Conservation (phyloP, 2,888 invertebrate species). For the Drosophila mayaguana region DNA sequence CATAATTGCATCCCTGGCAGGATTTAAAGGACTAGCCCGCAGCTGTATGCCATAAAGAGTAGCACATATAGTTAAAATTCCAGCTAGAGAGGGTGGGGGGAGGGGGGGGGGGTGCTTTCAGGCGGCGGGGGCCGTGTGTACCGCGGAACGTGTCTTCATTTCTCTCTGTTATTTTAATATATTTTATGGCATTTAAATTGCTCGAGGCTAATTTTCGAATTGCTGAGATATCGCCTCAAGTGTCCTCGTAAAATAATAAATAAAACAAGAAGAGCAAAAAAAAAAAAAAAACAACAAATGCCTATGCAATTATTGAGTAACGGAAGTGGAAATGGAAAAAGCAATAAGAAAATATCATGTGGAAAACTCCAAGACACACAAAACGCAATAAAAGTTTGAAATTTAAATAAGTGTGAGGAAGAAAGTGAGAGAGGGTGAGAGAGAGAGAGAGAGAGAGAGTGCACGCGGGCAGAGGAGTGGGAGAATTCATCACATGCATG, state of each 20-base stretch:
- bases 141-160: slow-evolving; percentile 31
- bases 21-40: slow-evolving; percentile 53
- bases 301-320: slow-evolving; percentile 46
- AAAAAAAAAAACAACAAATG: neutral
- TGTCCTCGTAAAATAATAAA: slow-evolving; percentile 39
- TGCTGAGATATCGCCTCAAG: slow-evolving; percentile 44
- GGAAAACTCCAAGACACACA: slow-evolving; percentile 33
- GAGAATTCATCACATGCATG: slow-evolving; percentile 49
- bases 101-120: too few relatives aligned
- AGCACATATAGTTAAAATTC: neutral
- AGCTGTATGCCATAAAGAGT: slow-evolving; percentile 42
- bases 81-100: neutral
- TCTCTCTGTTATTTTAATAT: slow-evolving; percentile 51
- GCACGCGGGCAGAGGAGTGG: too few relatives aligned
- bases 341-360: slow-evolving; percentile 37
- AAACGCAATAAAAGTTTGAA: slow-evolving; percentile 71
- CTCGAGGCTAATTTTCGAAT: slow-evolving; percentile 68
- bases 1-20: slow-evolving; percentile 69
- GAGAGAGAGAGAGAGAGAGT: too few relatives aligned
- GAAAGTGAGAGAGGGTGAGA: neutral
- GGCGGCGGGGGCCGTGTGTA: too few relatives aligned
- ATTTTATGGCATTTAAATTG: slow-evolving; percentile 73
- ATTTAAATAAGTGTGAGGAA: slow-evolving; percentile 38
- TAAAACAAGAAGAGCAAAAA: neutral
- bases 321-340: slow-evolving; percentile 3